Percentiles rank a stretch among this genome's conserved stretches.
phyloP scores from a whole-genome alignment of 2,888 invertebrate species.

The Tenthredo notha region DNA sequence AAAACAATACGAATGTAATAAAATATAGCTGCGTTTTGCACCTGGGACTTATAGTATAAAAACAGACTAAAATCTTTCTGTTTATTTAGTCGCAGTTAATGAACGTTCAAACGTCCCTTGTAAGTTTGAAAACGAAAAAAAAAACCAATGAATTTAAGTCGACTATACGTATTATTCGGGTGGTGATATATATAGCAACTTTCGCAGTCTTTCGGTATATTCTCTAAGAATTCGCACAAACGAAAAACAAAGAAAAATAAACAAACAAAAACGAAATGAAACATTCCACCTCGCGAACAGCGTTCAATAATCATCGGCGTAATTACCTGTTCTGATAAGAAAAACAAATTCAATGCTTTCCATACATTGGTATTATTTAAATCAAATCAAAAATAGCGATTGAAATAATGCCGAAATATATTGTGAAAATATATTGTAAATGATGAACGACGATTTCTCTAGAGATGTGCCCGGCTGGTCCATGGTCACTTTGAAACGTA shows the following conservation, averaged over 20 bases:
- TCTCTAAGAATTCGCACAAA: conserved; percentile 52
- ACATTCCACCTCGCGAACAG: conserved; percentile 44
- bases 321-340: not conserved
- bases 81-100: conserved; percentile 18
- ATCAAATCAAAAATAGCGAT: not conserved
- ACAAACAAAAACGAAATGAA: not conserved
- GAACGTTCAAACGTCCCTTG: conserved; percentile 27
- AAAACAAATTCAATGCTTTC: conserved; percentile 3
- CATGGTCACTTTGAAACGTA: conserved; percentile 47
- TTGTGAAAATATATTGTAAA: conserved; percentile 31
- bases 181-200: conserved; percentile 6
- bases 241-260: not conserved
- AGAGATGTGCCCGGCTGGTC: conserved; percentile 53
- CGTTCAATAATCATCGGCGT: not conserved
- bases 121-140: conserved; percentile 19
- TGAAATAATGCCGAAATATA: conserved; percentile 37
- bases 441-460: conserved; percentile 45
- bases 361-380: not conserved
- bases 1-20: conserved; percentile 33
- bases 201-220: conserved; percentile 35
- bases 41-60: conserved; percentile 41
- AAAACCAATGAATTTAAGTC: not conserved
- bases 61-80: conserved; percentile 28
- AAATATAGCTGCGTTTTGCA: conserved; percentile 52
- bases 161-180: conserved; percentile 18